Evolutionary conservation across 2,888 invertebrate genomes (phyloP).

Genomic region (Leptopilina syphax): DNA sequence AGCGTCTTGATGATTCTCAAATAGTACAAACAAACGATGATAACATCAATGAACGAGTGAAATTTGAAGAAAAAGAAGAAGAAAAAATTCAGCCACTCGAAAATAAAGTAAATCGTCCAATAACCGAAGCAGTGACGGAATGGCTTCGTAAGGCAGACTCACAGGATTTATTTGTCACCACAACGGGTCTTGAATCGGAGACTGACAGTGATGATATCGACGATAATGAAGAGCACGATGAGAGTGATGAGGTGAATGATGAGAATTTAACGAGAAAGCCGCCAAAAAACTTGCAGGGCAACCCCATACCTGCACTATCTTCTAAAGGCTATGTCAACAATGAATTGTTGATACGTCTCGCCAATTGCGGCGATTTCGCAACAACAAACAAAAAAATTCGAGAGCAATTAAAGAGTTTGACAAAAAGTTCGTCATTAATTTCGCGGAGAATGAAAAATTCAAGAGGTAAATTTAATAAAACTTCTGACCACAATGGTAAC

Average conservation of each 20-base stretch:
- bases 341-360: constrained; percentile 62
- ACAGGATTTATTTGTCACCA: constrained; percentile 71
- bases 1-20: not conserved
- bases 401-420: constrained; percentile 47
- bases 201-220: constrained; percentile 60
- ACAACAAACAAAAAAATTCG: constrained; percentile 57
- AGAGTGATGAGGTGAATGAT: constrained; percentile 48
- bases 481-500: not conserved
- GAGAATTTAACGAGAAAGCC: constrained; percentile 64
- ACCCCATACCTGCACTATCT: constrained; percentile 79
- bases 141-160: constrained; percentile 78
- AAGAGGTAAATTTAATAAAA: constrained; percentile 50
- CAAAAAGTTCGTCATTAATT: constrained; percentile 20
- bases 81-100: not conserved
- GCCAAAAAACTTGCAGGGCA: constrained; percentile 79
- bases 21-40: constrained; percentile 9
- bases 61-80: not conserved
- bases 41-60: constrained; percentile 35
- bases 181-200: constrained; percentile 56
- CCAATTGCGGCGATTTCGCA: constrained; percentile 72
- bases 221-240: constrained; percentile 47
- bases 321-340: constrained; percentile 72
- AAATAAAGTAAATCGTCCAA: constrained; percentile 70
- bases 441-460: constrained; percentile 58
- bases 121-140: constrained; percentile 81